Percentiles rank a stretch among this genome's conserved stretches.
Evolutionary conservation across 2,113 vertebrate genomes (phyloP).

Genomic region (Craseonycteris thonglongyai): DNA sequence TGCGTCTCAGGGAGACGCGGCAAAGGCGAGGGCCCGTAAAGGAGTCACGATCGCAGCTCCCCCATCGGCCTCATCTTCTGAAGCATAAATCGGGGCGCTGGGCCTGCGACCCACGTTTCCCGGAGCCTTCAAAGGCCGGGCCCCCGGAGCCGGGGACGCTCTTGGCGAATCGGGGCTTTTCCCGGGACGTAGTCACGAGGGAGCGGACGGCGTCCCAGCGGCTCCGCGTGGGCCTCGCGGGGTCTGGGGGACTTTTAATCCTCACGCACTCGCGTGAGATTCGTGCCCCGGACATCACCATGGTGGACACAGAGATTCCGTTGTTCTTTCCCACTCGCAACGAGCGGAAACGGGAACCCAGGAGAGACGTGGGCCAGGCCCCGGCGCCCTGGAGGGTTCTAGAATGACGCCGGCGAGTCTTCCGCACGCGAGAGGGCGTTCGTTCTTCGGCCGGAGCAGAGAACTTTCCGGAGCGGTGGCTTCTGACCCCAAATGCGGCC

Average conservation of each 20-base stretch:
- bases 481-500: rapidly evolving
- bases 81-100: neutral
- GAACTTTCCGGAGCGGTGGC: neutral
- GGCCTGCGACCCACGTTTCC: neutral
- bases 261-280: rapidly evolving
- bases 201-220: rapidly evolving
- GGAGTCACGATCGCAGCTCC: neutral
- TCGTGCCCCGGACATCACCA: neutral
- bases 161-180: neutral
- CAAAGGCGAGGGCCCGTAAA: neutral
- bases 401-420: neutral
- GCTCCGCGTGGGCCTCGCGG: rapidly evolving
- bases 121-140: neutral
- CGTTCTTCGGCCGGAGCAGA: rapidly evolving
- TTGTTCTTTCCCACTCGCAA: neutral
- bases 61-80: neutral
- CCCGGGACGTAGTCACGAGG: neutral
- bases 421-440: neutral
- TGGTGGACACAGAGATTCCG: neutral
- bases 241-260: rapidly evolving
- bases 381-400: neutral
- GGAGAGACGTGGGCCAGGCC: neutral
- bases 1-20: neutral
- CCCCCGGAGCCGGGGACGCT: neutral
- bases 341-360: neutral